Base-by-base conservation (phyloP, 2,797 vertebrate genomes). In the Helarctos malayanus region DNA sequence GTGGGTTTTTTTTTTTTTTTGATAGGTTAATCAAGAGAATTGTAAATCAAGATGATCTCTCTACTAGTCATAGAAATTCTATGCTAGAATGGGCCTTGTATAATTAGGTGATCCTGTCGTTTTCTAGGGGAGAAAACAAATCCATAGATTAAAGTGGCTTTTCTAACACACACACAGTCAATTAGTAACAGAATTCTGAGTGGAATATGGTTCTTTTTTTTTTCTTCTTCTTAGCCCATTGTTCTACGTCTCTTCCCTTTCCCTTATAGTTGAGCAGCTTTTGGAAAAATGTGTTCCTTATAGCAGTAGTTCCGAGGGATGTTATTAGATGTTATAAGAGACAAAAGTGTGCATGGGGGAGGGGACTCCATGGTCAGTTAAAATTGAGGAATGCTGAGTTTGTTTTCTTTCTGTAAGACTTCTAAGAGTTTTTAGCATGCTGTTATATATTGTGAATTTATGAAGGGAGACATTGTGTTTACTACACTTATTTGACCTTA, bases 61-160 rank as follows among this genome's bases (percentile, higher is more conserved):
- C 84, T 89, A 18, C 15, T 79, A 52, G 52, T 91, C 57, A 9
- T 35, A 78, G 47, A 90, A 80, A 76, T 91, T 90, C 69, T 92
- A n/a, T 86, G 41, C 76, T 69, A 69, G 56, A 94, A 65, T 25
- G 52, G 56, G 38, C 78, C 47, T 5, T 68, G 13, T 38, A 38
- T 69, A 92, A 89, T 82, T 54, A 86, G 23, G 7, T 79, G 57
- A 73, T 76, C 35, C 32, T 75, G 19, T 83, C 80, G 19, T 83
- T 92, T 96, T 94, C n/a, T 89, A 73, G 82, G 89, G 59, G 94
- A 80, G 83, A 79, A 96, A 92, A 79, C 25, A 95, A 59, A 81
- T 68, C 93, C 18, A 3, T 38, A 23, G 61, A 56, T 71, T 71
- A 57, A 35, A 75, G 49, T 76, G 93, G 21, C 59, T 94, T 96